Evolutionary conservation across 2,888 invertebrate genomes (phyloP), one percentile per base, ranked within the genome.

Genomic region (Heterodera filipjevi): DNA sequence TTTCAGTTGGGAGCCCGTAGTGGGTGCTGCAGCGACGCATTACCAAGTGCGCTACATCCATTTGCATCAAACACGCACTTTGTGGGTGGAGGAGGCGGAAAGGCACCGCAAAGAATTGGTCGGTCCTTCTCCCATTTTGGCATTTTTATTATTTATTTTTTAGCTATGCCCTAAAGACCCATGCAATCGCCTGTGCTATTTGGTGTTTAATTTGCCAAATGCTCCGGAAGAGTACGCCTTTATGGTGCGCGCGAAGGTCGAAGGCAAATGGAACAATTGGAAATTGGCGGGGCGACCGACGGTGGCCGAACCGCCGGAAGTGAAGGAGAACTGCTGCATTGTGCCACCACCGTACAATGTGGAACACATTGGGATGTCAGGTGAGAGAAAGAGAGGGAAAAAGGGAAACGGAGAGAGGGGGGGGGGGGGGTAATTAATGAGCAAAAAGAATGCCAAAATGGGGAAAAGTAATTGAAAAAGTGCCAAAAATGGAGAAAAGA

Each of bases 301-400:
- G 77, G 82, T 85, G 71, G 81, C 77, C 53, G 87, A 88, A 71
- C 84, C 86, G 32, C 77, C 80, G 35, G 86, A 86, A 74, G 83
- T 85, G 53, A 81, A 82, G 76, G 81, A 84, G 53, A 83, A 82
- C 76, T 89, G 89, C 79, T 89, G 89, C 77, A 89, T 89, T 77
- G 89, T 89, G 16, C 88, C 89, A n/a, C 89, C 89, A 22, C 87
- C 87, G 8, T 89, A 87, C 84, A 80, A 83, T 35, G 87, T 89
- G 32, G 86, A 87, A 68, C 85, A 87, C 81, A 86, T 89, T 76
- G 87, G 87, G 49, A 80, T 83, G 1, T 32, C 19, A 16, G 53
- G 53, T 53, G 53, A 53, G 53, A 39, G 8, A 39, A 39, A 39
- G 8, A 39, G 39, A 12, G 6, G 39, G 39, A 39, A 39, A 39